Base-by-base conservation (phyloP, 2,113 vertebrate genomes). In the Urocitellus parryii region DNA sequence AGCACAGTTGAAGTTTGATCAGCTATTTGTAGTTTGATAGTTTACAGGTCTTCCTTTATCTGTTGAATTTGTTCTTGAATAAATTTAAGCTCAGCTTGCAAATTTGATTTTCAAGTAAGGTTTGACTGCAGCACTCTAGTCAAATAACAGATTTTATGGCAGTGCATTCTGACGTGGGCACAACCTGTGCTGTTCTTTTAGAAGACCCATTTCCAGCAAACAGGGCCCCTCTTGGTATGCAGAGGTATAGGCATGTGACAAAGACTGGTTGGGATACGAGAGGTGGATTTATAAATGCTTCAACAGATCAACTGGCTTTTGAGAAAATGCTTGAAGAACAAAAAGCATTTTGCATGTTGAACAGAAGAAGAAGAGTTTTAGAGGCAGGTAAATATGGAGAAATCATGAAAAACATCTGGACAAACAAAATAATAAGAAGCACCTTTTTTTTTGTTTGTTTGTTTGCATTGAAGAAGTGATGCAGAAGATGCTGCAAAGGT, bases 11-110 rank as follows among this genome's bases (percentile, higher is more conserved):
- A 90, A 56, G 2, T n/a, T 53, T 74, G 74, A 91, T 22, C 32
- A 78, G 29, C 20, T 51, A 42, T 79, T 63, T 93, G 51, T 70
- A 51, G 81, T 95, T 95, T 93, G 94, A 90, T 22, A 91, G 58
- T 73, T 58, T 81, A 72, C 2, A 68, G 29, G 61, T 12, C 25
- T 56, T 85, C 61, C 22, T 37, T 80, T 86, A 88, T 67, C 48
- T 67, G 42, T 17, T 56, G 16, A 58, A 37, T 45, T 67, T 92
- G 37, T 73, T 68, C 34, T 86, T 78, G 25, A 67, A 51, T 61
- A 51, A 72, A 74, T 89, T 74, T 29, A 73, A 48, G 42, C 20
- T 95, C 42, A 91, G 39, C 14, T n/a, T 80, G 53, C 45, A 89
- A 4, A 14, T 34, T 45, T 85, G 73, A 77, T 93, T 94, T 95